phyloP scores from a whole-genome alignment of 2,113 vertebrate genomes.

The Capreolus pygargus region DNA sequence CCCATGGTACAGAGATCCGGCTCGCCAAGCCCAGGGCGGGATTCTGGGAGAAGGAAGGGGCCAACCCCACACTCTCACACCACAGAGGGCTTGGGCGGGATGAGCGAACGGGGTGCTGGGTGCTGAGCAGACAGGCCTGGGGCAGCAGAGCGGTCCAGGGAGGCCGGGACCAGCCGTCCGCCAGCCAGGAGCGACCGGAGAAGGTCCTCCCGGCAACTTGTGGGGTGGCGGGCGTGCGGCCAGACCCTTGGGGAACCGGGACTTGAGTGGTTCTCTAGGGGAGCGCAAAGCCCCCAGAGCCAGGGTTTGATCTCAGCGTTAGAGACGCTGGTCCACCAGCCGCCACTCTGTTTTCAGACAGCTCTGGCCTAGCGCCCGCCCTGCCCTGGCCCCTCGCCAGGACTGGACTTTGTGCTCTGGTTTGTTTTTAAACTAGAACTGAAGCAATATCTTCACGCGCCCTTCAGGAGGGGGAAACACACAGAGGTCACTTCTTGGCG shows the following conservation, averaged over 20 bases:
- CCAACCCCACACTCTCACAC: neutral
- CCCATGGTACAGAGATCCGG: neutral
- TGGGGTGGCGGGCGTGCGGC: neutral
- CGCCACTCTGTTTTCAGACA: conserved; percentile 38
- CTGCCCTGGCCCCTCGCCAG: conserved; percentile 20
- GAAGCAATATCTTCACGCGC: neutral
- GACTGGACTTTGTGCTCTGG: neutral
- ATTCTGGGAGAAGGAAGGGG: neutral
- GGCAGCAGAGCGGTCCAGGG: neutral
- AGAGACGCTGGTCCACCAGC: neutral
- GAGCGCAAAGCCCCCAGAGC: neutral
- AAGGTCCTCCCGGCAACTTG: too few species aligned
- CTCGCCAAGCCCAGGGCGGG: neutral
- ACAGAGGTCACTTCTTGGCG: neutral
- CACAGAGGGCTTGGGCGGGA: neutral
- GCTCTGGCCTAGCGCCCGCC: neutral
- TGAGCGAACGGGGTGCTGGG: too few species aligned
- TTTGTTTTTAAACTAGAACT: neutral
- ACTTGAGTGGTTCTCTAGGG: conserved; percentile 41
- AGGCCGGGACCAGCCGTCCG: neutral
- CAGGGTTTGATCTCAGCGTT: neutral
- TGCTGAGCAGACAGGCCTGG: neutral
- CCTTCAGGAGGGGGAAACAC: neutral
- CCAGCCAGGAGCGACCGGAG: fast-evolving
- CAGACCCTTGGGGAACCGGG: conserved; percentile 30